A percentile compares a stretch with the other conserved stretches of the same genome.
Conservation (phyloP, 2,113 vertebrate species). For the Piaya cayana region DNA sequence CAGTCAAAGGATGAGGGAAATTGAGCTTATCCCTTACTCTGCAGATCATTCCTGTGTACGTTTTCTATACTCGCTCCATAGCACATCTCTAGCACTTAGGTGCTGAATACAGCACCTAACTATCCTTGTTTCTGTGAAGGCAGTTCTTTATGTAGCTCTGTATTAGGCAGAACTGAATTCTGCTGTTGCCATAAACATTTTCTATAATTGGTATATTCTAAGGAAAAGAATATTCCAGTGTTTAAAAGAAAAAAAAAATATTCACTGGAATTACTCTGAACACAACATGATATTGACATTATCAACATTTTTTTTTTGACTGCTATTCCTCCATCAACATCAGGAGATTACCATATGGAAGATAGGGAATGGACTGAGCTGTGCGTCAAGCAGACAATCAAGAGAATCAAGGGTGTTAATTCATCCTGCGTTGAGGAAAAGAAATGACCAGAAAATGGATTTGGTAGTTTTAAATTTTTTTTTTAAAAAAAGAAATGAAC, state of each 20-base stretch:
- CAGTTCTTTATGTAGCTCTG: not conserved
- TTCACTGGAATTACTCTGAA: not conserved
- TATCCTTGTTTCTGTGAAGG: not conserved
- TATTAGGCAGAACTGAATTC: not conserved
- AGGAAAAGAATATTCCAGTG: not conserved
- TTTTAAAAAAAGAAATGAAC: not conserved
- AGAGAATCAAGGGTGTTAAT: not conserved
- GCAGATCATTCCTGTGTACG: not conserved
- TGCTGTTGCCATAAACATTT: not conserved
- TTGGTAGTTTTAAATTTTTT: not conserved
- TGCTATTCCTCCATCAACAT: accelerated
- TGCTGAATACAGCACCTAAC: not conserved
- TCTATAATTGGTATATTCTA: not conserved
- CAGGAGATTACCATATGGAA: not conserved
- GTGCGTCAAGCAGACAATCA: not conserved
- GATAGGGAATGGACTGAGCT: not conserved
- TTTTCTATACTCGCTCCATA: not conserved
- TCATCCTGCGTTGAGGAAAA: not conserved
- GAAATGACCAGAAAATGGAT: not conserved
- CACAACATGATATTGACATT: not conserved
- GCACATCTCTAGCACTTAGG: not conserved
- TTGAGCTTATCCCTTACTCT: not conserved
- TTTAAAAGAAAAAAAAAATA: not conserved
- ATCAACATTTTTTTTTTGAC: not conserved
- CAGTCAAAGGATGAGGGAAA: not conserved